A percentile compares a stretch with the other conserved stretches of the same genome.
These are phyloP conservation scores for Oreochromis grahami DNA, from an alignment of 2,797 vertebrate species.

Conservation along the genomic window DNA sequence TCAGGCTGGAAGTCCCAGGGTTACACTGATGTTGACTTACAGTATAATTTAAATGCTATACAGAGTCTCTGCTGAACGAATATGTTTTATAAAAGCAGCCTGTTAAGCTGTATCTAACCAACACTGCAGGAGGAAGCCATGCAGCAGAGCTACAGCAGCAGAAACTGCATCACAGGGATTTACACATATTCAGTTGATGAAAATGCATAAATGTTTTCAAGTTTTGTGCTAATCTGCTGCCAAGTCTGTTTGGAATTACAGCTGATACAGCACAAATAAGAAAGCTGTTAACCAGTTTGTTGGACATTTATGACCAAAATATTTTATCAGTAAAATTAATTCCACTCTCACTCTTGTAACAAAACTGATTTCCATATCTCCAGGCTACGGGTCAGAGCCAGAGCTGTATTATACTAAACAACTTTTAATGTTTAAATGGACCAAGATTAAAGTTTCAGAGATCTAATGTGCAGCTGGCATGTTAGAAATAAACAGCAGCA, in stretches of 20 bases:
- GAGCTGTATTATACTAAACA: no score
- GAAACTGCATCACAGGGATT: not conserved
- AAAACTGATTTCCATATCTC: no score
- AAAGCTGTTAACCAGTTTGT: not conserved
- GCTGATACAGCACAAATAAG: not conserved
- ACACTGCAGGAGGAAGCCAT: not conserved
- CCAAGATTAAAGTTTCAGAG: no score
- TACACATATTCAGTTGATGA: not conserved
- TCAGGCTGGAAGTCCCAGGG: not conserved
- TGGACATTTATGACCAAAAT: not conserved
- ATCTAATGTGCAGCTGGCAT: no score
- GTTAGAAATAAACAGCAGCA: no score
- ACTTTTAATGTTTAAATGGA: no score
- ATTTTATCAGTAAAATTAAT: not conserved
- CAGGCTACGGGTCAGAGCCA: no score
- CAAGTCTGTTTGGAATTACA: not conserved
- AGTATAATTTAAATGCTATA: not conserved
- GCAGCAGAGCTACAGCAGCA: not conserved
- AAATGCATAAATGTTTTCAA: not conserved
- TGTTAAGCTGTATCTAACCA: not conserved
- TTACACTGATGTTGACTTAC: not conserved
- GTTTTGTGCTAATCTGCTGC: not conserved
- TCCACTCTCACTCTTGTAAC: no score
- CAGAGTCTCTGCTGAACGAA: not conserved
- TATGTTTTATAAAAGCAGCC: not conserved